Conservation (phyloP, 2,113 vertebrate genomes). For the Psophia crepitans region DNA sequence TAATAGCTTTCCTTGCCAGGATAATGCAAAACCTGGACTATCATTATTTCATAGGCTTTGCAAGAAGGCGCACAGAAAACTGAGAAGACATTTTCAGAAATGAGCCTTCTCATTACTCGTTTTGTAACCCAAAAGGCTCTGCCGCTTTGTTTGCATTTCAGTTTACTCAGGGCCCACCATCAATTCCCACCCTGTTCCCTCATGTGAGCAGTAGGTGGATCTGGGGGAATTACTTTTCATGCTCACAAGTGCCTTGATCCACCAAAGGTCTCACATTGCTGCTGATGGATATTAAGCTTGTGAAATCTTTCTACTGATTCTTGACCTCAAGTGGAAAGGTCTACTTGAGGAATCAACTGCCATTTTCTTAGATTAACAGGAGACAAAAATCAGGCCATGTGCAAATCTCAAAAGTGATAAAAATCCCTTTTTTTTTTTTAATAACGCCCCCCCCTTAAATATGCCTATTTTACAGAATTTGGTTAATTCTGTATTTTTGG, state of each 20-base stretch:
- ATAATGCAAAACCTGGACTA: neutral
- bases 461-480: neutral
- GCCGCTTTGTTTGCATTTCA: neutral
- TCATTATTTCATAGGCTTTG: neutral
- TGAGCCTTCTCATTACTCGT: neutral
- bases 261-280: neutral
- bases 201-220: neutral
- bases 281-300: neutral
- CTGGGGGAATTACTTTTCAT: neutral
- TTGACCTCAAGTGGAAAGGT: neutral
- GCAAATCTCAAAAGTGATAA: neutral
- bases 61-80: neutral
- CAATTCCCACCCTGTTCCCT: neutral
- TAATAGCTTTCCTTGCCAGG: neutral
- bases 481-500: neutral
- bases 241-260: neutral
- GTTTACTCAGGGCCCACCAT: neutral
- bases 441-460: neutral
- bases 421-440: neutral
- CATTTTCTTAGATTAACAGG: neutral
- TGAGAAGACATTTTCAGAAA: neutral
- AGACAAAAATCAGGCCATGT: neutral
- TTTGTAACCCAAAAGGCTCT: neutral
- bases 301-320: neutral
- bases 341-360: neutral